phyloP scores from a whole-genome alignment of 1,140 invertebrate genomes.

The Melanaphis sacchari region DNA sequence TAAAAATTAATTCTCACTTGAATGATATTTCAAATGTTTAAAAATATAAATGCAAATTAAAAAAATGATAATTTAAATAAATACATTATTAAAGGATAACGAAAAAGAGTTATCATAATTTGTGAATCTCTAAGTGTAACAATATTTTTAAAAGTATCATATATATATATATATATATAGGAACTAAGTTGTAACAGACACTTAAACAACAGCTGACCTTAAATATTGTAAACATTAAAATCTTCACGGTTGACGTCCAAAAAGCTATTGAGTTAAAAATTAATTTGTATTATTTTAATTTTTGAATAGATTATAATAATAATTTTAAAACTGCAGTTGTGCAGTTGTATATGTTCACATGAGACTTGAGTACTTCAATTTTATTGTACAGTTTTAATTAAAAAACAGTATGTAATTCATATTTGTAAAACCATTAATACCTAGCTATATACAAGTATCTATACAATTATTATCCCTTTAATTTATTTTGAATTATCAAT shows the following conservation, averaged over 20 bases:
- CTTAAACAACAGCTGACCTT: constrained; percentile 21
- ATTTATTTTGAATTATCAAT: neutral
- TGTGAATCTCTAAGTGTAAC: neutral
- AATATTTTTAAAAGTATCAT: neutral
- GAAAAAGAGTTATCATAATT: neutral
- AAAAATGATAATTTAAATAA: no score
- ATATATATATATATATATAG: neutral
- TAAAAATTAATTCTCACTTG: no score
- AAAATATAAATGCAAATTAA: no score
- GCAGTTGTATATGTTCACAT: neutral
- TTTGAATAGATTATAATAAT: constrained; percentile 32
- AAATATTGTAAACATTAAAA: neutral
- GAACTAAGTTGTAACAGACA: neutral
- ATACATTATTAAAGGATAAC: no score
- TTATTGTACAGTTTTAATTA: neutral
- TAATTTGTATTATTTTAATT: constrained; percentile 16
- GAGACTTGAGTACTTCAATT: neutral
- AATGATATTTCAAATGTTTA: no score
- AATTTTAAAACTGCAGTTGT: neutral
- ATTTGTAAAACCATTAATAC: neutral
- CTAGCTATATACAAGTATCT: neutral
- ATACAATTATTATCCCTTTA: neutral
- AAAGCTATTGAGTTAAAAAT: neutral
- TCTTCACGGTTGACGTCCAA: constrained; percentile 42
- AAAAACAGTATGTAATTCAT: neutral